A percentile compares a stretch with the other conserved stretches of the same genome.
Evolutionary conservation across 2,797 vertebrate genomes (phyloP).

Genomic region (Hirundo rustica): DNA sequence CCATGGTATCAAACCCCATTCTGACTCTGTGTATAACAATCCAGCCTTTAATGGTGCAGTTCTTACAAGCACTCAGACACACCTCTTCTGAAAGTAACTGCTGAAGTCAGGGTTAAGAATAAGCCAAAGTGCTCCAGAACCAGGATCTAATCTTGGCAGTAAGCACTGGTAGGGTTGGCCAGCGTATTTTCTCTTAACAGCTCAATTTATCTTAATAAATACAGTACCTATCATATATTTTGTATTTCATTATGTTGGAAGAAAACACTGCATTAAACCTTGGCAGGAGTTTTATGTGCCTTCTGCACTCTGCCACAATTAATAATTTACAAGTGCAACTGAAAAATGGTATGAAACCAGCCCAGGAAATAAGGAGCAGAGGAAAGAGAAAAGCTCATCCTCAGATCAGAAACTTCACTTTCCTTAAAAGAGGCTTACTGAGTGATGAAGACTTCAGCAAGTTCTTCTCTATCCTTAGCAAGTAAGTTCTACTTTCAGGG

Average conservation of each 20-base stretch:
- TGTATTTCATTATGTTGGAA: neutral
- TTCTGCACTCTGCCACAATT: neutral
- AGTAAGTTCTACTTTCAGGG: neutral
- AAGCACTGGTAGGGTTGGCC: neutral
- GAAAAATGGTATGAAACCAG: neutral
- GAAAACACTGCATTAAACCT: neutral
- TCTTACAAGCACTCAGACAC: neutral
- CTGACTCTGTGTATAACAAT: neutral
- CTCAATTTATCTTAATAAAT: neutral
- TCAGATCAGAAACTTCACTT: neutral
- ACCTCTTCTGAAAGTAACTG: neutral
- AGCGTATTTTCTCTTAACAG: neutral
- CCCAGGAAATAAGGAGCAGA: neutral
- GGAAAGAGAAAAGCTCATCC: slow-evolving; percentile 27
- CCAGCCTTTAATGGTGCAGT: neutral
- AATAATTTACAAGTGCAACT: neutral
- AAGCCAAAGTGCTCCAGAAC: neutral
- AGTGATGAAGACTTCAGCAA: neutral
- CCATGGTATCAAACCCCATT: neutral
- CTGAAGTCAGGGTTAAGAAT: neutral
- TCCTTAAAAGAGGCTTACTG: neutral
- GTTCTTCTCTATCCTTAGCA: neutral
- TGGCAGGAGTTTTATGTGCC: neutral
- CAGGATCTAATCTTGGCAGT: neutral
- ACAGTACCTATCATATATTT: neutral